Evolutionary conservation across 2,888 invertebrate species (phyloP).

Genomic region (Agrotis puta): DNA sequence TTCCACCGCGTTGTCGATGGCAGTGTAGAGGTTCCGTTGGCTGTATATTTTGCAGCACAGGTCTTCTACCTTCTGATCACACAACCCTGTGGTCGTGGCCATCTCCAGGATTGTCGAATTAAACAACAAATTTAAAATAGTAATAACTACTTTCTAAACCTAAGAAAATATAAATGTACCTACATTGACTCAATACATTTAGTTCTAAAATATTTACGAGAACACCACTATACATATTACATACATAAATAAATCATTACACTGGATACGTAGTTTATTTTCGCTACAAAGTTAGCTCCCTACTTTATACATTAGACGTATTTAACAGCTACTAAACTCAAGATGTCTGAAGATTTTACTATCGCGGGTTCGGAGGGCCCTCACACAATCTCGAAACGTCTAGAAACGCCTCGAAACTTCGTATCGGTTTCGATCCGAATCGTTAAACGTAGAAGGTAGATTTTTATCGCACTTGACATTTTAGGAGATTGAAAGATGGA

Average conservation of each 20-base stretch:
- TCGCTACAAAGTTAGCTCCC: slow-evolving; percentile 19
- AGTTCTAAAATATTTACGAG: not conserved
- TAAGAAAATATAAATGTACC: no score
- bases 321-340: slow-evolving; percentile 49
- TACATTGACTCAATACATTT: not conserved
- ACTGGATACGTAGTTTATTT: slow-evolving; percentile 20
- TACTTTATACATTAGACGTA: slow-evolving; percentile 20
- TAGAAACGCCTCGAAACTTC: slow-evolving; percentile 44
- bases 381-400: slow-evolving; percentile 42
- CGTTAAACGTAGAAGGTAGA: slow-evolving; percentile 54
- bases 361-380: slow-evolving; percentile 33
- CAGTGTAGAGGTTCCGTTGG: no score
- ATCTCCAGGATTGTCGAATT: no score
- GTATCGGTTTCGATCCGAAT: slow-evolving; percentile 48
- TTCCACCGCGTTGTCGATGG: no score
- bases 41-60: no score
- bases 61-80: no score
- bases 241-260: not conserved
- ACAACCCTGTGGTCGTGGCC: no score
- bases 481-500: slow-evolving; percentile 29
- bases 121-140: no score
- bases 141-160: no score
- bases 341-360: slow-evolving; percentile 49
- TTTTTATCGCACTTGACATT: slow-evolving; percentile 50
- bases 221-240: not conserved